Evolutionary conservation across 2,113 vertebrate species (phyloP), one percentile per base, ranked within the genome.

Genomic region (Sapajus apella): DNA sequence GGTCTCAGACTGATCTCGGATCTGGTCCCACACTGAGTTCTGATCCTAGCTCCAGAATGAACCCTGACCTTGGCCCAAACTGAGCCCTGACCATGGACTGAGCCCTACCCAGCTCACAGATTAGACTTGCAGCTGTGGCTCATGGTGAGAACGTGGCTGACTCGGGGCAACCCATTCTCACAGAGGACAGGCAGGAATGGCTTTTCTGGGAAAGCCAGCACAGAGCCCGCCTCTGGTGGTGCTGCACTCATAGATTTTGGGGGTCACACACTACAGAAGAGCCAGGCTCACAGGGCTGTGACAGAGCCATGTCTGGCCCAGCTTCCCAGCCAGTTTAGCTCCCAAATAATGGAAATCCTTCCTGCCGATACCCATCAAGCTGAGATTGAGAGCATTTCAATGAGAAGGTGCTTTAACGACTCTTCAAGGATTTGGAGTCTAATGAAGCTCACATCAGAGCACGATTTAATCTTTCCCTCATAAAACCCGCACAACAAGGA

Each of bases 381-480:
- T 64, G 76, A 98, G 98, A 98, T 96, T 90, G 98, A 98, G 96
- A 98, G 89, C 97, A 97, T 98, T 98, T 98, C 98, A 97, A 30
- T 97, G 98, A 98, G 87, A 96, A 97, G 96, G 92, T 95, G 97
- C 8, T 52, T 98, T 98, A 98, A 98, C 30, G 95, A 98, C 98
- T 98, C 97, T 98, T 98, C 97, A 97, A 98, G 98, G 98, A 98
- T 98, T 98, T 98, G 98, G 91, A 97, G 87, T 97, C 97, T 98
- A 98, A 98, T 98, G 98, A 98, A 98, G 98, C 98, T 98, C 97
- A 97, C 97, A 97, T 94, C 64, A 58, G 98, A 97, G 93, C 93
- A 97, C 37, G 89, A 98, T 98, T 98, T 98, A 99, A 98, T 98
- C 98, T 98, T 98, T 97, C 97, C 87, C 97, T 98, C 97, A 98